Evolutionary conservation across 2,113 vertebrate species (phyloP).

Genomic region (Callospermophilus lateralis): DNA sequence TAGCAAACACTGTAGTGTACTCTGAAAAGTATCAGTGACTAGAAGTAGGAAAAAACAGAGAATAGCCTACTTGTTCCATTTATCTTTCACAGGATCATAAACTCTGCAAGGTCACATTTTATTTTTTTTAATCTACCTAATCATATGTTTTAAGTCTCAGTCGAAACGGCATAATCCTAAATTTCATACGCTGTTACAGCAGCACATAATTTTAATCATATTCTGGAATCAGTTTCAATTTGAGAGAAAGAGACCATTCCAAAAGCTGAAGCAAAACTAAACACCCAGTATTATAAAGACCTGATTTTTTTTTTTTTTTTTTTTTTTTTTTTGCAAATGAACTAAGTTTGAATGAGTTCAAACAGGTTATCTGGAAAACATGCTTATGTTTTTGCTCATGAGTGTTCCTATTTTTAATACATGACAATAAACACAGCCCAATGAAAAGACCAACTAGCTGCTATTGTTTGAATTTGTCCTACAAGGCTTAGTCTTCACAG

Average conservation of each 20-base stretch:
- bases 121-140: slow-evolving; percentile 47
- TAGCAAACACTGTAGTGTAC: slow-evolving; percentile 42
- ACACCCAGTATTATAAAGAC: background rate
- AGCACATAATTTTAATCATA: background rate
- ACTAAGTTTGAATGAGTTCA: background rate
- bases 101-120: slow-evolving; percentile 11
- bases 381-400: background rate
- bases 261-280: slow-evolving; percentile 32
- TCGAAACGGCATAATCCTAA: slow-evolving; percentile 36
- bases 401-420: slow-evolving; percentile 38
- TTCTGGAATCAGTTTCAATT: slow-evolving; percentile 2
- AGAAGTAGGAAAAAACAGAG: slow-evolving; percentile 26
- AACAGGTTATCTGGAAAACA: background rate
- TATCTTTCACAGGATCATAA: slow-evolving; percentile 57
- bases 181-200: background rate
- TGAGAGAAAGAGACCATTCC: background rate
- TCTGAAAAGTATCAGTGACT: slow-evolving; percentile 36
- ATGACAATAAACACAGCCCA: background rate
- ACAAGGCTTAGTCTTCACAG: background rate
- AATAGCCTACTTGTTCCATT: slow-evolving; percentile 28
- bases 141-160: slow-evolving; percentile 37
- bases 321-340: slow-evolving; percentile 31
- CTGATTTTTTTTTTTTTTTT: slow-evolving; percentile 32
- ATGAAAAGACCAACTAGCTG: background rate
- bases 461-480: background rate